These are phyloP conservation scores for Ctenochaetus hawaiiensis DNA, from an alignment of 2,797 vertebrate species.

Conservation along the genomic window DNA sequence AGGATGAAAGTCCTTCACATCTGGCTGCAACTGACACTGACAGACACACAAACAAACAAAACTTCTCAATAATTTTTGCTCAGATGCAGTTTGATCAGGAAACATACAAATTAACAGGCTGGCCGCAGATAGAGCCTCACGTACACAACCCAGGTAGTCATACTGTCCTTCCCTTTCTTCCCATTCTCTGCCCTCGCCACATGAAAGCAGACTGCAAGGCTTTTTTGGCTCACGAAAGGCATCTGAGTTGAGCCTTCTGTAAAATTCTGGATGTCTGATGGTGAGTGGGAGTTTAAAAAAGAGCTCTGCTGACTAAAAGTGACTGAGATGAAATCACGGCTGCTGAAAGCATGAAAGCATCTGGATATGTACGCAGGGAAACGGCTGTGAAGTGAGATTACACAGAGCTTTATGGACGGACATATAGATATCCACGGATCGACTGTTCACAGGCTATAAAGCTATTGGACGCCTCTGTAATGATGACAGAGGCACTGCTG, in stretches of 20 bases:
- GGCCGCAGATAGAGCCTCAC: slow-evolving; percentile 24
- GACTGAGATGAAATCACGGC: slow-evolving; percentile 43
- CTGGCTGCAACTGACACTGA: slow-evolving; percentile 43
- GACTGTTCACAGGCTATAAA: background rate
- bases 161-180: background rate
- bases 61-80: slow-evolving; percentile 9
- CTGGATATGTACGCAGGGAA: slow-evolving; percentile 32
- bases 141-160: slow-evolving; percentile 30
- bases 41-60: slow-evolving; percentile 7
- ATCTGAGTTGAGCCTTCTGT: slow-evolving; percentile 46
- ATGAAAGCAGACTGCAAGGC: slow-evolving; percentile 45
- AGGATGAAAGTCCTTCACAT: slow-evolving; percentile 49
- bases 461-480: background rate
- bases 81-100: slow-evolving; percentile 3
- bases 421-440: background rate
- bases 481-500: background rate
- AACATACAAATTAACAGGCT: slow-evolving; percentile 19
- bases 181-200: slow-evolving; percentile 21
- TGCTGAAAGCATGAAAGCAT: slow-evolving; percentile 24
- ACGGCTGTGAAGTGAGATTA: slow-evolving; percentile 20
- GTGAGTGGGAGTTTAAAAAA: slow-evolving; percentile 50
- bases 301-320: slow-evolving; percentile 42
- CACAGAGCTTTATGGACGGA: background rate
- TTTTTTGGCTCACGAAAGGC: slow-evolving; percentile 37
- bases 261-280: slow-evolving; percentile 48